A percentile compares a stretch with the other conserved stretches of the same genome.
These are phyloP conservation scores for Tokudaia muenninki DNA, from an alignment of 2,797 vertebrate species.

Conservation along the genomic window DNA sequence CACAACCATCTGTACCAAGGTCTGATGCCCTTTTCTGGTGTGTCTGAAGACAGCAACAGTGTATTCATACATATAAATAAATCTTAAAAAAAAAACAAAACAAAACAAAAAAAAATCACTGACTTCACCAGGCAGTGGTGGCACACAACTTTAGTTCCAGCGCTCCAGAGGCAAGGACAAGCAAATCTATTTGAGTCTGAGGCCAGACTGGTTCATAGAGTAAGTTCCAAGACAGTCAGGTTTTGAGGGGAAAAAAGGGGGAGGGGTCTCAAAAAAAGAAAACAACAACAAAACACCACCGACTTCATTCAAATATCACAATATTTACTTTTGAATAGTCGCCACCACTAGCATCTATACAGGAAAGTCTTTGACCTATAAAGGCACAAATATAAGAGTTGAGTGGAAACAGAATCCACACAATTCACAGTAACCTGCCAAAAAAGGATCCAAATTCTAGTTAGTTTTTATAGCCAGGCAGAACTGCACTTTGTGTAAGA, in stretches of 20 bases:
- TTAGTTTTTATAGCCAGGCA: constrained; percentile 35
- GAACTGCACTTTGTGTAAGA: neutral
- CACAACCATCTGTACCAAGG: no score
- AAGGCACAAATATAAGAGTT: constrained; percentile 52
- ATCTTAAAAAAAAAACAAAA: no score
- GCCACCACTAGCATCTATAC: neutral
- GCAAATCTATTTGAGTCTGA: neutral
- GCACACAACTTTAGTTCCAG: neutral
- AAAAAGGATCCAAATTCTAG: constrained; percentile 5
- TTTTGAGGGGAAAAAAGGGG: neutral
- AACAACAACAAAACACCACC: neutral
- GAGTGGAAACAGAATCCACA: constrained; percentile 3
- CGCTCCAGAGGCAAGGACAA: no score
- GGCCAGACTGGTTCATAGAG: neutral
- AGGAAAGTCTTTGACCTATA: constrained; percentile 27
- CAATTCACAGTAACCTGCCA: constrained; percentile 17
- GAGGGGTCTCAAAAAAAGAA: neutral
- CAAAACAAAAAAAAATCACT: neutral
- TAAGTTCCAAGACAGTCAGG: neutral
- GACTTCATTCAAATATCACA: constrained; percentile 51
- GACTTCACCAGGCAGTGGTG: neutral
- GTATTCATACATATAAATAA: no score
- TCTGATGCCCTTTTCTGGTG: no score
- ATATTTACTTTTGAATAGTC: constrained; percentile 7
- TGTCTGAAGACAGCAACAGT: no score